Evolutionary conservation across 1,140 invertebrate species (phyloP), one percentile per base, ranked within the genome.

Genomic region (Aphidius gifuensis): DNA sequence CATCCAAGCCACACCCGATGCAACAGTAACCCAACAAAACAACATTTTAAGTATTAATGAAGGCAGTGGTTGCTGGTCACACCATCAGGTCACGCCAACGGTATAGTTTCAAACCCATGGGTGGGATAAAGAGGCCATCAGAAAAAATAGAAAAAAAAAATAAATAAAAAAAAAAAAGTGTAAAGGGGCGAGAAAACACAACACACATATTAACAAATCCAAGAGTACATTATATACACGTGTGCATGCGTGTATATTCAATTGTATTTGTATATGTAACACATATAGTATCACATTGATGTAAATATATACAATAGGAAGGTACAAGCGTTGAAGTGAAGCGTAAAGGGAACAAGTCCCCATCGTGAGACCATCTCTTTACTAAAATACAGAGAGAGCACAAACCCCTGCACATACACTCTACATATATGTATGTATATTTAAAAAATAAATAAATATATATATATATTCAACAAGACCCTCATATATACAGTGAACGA

Each of bases 361-460:
- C 72, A 73, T 74, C 72, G 71, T 74, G 72, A 74, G 72, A 74
- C 67, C 70, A 73, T 73, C 71, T 72, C 72, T 69, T 66, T 68
- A 69, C 57, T 65, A 68, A 74, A 73, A 71, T 66, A 68, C 68
- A 32, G 23, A 32, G 23, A 32, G 23, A 32, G 2, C 4, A 32
- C 23, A 32, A 4, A 32, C 23, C 23, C 23, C 23, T 16, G 16
- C 16, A 32, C 23, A 32, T 32, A 32, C 1, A 32, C 16, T 16
- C 16, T 16, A 32, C 1, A 3, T 32, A 32, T 32, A 32, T 32
- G 23, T 32, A 32, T 32, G 4, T 32, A 32, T 32, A 32, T 32
- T 32, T 32, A 32, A 32, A 32, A 32, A 32, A 32, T 16, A 32
- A 32, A 32, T 32, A 32, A 32, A 32, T 32, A 32, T 3, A 32